Evolutionary conservation across 2,888 invertebrate species (phyloP).

Genomic region (Loripinus fragilis): DNA sequence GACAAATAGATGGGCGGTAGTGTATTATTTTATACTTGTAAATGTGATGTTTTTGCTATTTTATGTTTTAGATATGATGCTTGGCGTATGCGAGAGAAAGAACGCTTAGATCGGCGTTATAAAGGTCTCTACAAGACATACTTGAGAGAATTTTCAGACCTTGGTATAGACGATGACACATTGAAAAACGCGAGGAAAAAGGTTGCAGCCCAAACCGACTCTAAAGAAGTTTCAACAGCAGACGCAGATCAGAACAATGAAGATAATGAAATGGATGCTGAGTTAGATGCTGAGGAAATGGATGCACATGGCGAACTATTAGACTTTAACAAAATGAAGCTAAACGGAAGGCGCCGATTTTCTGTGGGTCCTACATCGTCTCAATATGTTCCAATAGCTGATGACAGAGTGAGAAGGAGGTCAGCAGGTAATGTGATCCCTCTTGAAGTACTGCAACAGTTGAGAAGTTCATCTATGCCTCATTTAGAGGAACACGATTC

Average conservation of each 20-base stretch:
- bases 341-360: not conserved
- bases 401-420: conserved; percentile 5
- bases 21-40: no score
- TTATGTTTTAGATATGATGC: conserved; percentile 31
- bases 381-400: not conserved
- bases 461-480: conserved; percentile 1
- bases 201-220: not conserved
- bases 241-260: not conserved
- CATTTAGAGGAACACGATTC: not conserved
- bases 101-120: conserved; percentile 45
- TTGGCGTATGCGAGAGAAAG: conserved; percentile 43
- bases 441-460: not conserved
- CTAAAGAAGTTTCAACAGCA: not conserved
- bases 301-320: conserved; percentile 3
- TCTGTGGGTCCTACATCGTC: conserved; percentile 3
- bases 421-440: conserved; percentile 20
- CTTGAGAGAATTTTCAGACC: conserved; percentile 33
- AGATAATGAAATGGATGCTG: not conserved
- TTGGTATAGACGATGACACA: conserved; percentile 29
- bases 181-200: not conserved
- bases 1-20: no score
- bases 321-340: conserved; percentile 4
- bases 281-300: not conserved
- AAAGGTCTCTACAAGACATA: conserved; percentile 37
- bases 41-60: not conserved